Percentiles rank a stretch among this genome's conserved stretches.
Conservation (phyloP, 2,797 vertebrate genomes). For the Vireo griseus region DNA sequence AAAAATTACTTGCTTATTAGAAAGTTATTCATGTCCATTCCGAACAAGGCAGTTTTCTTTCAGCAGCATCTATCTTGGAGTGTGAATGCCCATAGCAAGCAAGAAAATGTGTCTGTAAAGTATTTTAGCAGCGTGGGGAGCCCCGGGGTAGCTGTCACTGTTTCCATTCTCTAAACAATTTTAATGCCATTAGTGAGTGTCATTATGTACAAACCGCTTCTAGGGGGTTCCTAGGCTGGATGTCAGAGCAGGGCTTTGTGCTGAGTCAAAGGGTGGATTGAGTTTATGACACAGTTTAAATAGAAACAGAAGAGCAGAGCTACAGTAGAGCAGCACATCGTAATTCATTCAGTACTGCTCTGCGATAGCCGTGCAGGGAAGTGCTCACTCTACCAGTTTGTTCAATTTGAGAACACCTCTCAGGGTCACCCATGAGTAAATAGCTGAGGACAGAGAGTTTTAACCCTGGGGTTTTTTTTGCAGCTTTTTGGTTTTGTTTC, state of each 20-base stretch:
- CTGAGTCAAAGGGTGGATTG: slow-evolving; percentile 46
- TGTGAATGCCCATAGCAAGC: background rate
- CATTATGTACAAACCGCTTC: slow-evolving; percentile 60
- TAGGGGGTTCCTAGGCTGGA: slow-evolving; percentile 51
- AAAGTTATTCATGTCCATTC: background rate
- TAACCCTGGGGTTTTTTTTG: background rate
- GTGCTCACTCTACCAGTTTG: background rate
- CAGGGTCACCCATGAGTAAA: background rate
- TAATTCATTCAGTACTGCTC: background rate
- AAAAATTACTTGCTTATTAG: slow-evolving; percentile 24
- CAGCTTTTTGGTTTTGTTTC: background rate
- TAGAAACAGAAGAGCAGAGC: background rate
- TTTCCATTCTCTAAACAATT: slow-evolving; percentile 45
- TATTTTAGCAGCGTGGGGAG: background rate
- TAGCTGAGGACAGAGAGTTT: background rate
- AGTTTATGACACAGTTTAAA: slow-evolving; percentile 53
- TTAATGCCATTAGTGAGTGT: slow-evolving; percentile 28
- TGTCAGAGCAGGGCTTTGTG: slow-evolving; percentile 54
- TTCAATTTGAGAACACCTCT: background rate
- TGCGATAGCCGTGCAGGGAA: background rate
- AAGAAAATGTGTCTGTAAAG: slow-evolving; percentile 5
- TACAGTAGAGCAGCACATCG: background rate
- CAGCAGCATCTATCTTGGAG: background rate
- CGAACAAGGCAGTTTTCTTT: background rate
- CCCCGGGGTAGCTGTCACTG: background rate